Evolutionary conservation across 2,797 vertebrate species (phyloP), one percentile per base, ranked within the genome.

Genomic region (Sebastes trivittatus): DNA sequence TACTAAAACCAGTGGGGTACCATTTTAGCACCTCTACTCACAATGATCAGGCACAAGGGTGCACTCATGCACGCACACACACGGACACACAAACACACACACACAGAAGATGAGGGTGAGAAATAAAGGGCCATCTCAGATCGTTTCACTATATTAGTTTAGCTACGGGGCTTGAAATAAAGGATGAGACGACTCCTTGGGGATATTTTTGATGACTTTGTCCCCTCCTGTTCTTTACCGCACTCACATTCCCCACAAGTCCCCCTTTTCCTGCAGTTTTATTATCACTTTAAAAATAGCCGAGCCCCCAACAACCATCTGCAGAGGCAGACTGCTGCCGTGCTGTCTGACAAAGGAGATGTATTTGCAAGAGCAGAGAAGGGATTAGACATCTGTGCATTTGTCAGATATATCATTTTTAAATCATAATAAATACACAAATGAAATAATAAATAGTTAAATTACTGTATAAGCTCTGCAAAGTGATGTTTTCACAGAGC

Each of bases 181-280:
- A 85, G 77, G 62, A 86, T 64, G 73, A 71, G 70, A 92, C 59
- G 83, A 84, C 75, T 88, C 85, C 77, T 87, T 49, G 20, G 86
- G 87, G 93, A 86, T 78, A 52, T 83, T 86, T 88, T 78, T 87
- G 80, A 93, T 90, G 88, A 81, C 83, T 91, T 84, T 84, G 82
- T 90, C 80, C 68, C 82, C 75, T 87, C 74, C 59, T 86, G 81
- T 77, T 88, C 74, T 78, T 89, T 75, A 67, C 75, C 72, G 72
- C 68, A 55, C 63, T 85, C 78, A 79, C 77, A 78, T 80, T 86
- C 27, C 25, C 42, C 23, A 29, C 60, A 30, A 77, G 59, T 54
- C 68, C 70, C 11, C 6, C 56, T 63, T 60, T 81, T 76, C 34
- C 54, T 29, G 11, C 46, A 56, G 55, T 75, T 85, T 87, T 88